Evolutionary conservation across 1,140 invertebrate species (phyloP).

Genomic region (Varroa destructor): DNA sequence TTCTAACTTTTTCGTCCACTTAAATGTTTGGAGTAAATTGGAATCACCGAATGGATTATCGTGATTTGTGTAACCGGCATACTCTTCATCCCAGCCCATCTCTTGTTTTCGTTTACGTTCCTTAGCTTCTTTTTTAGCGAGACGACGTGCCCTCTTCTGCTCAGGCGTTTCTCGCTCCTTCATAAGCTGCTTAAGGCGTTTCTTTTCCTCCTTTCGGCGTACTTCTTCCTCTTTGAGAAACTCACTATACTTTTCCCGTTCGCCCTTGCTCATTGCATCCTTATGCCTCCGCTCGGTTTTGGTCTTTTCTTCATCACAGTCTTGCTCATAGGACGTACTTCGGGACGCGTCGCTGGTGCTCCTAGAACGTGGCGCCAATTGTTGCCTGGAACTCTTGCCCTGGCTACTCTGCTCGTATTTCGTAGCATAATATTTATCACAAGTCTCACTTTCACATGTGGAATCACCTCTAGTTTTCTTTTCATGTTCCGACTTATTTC

Average conservation of each 20-base stretch:
- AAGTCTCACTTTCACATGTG: too few species aligned
- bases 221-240: conserved; percentile 54
- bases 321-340: too few species aligned
- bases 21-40: conserved; percentile 78
- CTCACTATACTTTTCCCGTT: conserved; percentile 18
- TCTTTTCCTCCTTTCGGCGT: conserved; percentile 51
- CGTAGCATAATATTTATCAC: too few species aligned
- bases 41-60: conserved; percentile 98
- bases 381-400: too few species aligned
- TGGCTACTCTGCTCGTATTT: too few species aligned
- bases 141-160: conserved; percentile 70
- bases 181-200: conserved; percentile 60
- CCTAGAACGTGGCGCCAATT: too few species aligned
- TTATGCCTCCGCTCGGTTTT: too few species aligned
- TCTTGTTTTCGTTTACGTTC: conserved; percentile 69
- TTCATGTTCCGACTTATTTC: too few species aligned
- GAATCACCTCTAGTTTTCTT: too few species aligned
- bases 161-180: conserved; percentile 88
- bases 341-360: too few species aligned
- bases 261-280: neutral
- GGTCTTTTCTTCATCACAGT: too few species aligned
- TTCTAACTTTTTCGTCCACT: conserved; percentile 90
- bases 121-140: conserved; percentile 81
- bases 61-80: conserved; percentile 82
- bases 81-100: conserved; percentile 93